These are phyloP conservation scores for Aldabrachelys gigantea DNA, from an alignment of 2,113 vertebrate species.

Conservation along the genomic window DNA sequence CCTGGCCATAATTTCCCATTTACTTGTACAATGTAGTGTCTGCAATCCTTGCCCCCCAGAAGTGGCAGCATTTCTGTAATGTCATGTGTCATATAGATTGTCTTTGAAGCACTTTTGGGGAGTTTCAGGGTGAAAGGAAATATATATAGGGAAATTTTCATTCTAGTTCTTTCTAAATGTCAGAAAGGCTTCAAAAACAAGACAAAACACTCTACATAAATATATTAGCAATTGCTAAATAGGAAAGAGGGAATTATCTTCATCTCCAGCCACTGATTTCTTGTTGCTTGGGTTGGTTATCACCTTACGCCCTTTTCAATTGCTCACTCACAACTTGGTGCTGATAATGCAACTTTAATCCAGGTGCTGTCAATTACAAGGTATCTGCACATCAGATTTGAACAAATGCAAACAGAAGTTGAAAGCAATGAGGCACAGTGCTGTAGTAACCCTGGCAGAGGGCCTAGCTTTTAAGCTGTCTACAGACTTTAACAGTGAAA, in stretches of 20 bases:
- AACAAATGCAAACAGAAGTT: background rate
- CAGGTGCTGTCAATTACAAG: background rate
- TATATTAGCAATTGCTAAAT: background rate
- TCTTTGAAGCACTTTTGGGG: background rate
- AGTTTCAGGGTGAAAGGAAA: background rate
- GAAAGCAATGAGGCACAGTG: background rate
- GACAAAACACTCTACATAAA: background rate
- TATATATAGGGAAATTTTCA: background rate
- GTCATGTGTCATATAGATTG: background rate
- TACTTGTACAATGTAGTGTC: rapidly evolving
- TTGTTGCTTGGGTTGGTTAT: background rate
- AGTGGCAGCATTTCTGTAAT: background rate
- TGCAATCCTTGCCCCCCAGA: background rate
- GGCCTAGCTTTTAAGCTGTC: background rate
- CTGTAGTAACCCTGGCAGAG: background rate
- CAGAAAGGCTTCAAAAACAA: background rate
- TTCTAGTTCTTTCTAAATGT: background rate
- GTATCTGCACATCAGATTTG: background rate
- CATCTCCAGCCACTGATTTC: background rate
- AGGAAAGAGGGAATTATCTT: background rate
- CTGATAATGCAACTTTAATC: background rate
- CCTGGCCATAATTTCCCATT: background rate
- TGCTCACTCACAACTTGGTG: background rate
- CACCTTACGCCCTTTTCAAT: background rate
- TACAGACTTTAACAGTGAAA: background rate